These are phyloP conservation scores for Periphyllus acericola DNA, from an alignment of 2,888 invertebrate genomes.

Conservation along the genomic window DNA sequence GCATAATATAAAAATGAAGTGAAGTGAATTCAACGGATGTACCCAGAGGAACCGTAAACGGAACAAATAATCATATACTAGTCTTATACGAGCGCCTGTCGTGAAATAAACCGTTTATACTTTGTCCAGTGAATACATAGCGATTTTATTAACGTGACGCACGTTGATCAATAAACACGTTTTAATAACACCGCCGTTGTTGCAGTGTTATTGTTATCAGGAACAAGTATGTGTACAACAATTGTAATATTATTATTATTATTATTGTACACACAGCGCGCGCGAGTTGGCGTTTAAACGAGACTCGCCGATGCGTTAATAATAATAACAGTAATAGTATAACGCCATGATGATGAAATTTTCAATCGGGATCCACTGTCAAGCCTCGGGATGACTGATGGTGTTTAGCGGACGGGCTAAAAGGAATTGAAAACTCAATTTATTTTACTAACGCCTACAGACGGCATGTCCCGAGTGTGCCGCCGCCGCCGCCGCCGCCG, in stretches of 20 bases:
- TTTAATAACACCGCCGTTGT: too few relatives aligned
- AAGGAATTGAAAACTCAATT: constrained; percentile 60
- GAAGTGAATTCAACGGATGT: too few relatives aligned
- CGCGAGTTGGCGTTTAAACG: not conserved
- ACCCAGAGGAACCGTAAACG: too few relatives aligned
- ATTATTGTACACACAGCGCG: not conserved
- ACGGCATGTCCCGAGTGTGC: not conserved
- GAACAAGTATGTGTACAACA: not conserved
- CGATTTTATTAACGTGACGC: too few relatives aligned
- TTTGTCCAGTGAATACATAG: too few relatives aligned
- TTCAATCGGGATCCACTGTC: constrained; percentile 55
- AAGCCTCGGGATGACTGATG: constrained; percentile 55
- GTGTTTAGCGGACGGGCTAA: constrained; percentile 16
- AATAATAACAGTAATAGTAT: not conserved
- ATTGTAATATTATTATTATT: not conserved
- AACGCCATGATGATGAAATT: constrained; percentile 20
- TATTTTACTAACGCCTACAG: constrained; percentile 51
- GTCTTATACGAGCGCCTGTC: too few relatives aligned
- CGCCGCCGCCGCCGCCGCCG: not conserved
- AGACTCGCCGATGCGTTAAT: not conserved
- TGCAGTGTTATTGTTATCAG: too few relatives aligned
- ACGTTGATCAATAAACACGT: too few relatives aligned
- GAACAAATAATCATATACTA: too few relatives aligned
- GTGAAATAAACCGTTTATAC: too few relatives aligned
- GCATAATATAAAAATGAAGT: too few relatives aligned